Conservation (phyloP, 2,888 invertebrate genomes). For the Parelbella ahira region DNA sequence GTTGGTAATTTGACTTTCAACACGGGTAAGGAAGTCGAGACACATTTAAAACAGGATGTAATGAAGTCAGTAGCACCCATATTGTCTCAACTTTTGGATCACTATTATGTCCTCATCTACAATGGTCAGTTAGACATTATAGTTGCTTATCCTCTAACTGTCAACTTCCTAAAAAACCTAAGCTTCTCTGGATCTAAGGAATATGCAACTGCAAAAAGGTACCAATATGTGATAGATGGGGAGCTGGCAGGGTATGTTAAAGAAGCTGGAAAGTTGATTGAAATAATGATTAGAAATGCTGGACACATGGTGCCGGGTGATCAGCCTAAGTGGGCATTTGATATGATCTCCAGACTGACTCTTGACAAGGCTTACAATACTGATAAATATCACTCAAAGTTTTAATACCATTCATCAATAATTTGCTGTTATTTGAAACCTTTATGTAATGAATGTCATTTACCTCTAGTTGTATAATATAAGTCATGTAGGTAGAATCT, state of each 20-base stretch:
- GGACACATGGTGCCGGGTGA: slow-evolving; percentile 92
- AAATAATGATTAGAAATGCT: slow-evolving; percentile 87
- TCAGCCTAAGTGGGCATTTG: slow-evolving; percentile 88
- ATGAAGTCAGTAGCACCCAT: slow-evolving; percentile 90
- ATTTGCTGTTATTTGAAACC: too few relatives aligned
- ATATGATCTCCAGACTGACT: slow-evolving; percentile 86
- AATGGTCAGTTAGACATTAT: slow-evolving; percentile 96
- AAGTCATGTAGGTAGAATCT: too few relatives aligned
- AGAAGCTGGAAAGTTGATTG: slow-evolving; percentile 85
- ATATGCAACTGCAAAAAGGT: slow-evolving; percentile 84
- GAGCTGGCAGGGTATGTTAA: slow-evolving; percentile 89
- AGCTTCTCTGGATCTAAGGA: slow-evolving; percentile 84
- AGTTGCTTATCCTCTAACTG: slow-evolving; percentile 92
- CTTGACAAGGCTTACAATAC: slow-evolving; percentile 66
- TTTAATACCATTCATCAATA: too few relatives aligned
- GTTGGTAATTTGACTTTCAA: slow-evolving; percentile 90
- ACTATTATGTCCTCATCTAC: slow-evolving; percentile 89
- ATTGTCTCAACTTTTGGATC: slow-evolving; percentile 84
- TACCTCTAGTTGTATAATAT: too few relatives aligned
- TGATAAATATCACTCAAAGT: neutral
- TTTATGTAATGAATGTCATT: too few relatives aligned
- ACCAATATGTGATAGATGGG: slow-evolving; percentile 84
- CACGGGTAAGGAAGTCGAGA: slow-evolving; percentile 83
- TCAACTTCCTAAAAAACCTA: slow-evolving; percentile 87
- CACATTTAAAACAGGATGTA: slow-evolving; percentile 86